These are phyloP conservation scores for Druceiella hillmani DNA, from an alignment of 2,888 invertebrate genomes.

Conservation along the genomic window DNA sequence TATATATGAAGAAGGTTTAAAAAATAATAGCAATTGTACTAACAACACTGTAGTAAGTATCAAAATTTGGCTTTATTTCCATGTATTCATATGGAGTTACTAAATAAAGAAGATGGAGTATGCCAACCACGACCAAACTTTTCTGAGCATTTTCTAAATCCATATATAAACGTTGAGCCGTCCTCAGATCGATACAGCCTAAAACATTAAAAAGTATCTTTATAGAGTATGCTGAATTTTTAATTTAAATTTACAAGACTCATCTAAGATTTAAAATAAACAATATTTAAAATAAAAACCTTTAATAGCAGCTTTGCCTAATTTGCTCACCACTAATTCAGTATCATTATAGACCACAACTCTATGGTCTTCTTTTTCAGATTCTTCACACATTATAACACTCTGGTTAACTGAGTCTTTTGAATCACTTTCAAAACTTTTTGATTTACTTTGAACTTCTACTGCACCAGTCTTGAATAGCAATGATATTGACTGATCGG, in stretches of 20 bases:
- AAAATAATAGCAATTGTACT: too few species aligned
- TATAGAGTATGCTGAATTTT: not conserved
- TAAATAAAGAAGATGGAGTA: slow-evolving; percentile 82
- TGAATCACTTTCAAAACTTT: too few species aligned
- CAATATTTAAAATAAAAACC: slow-evolving; percentile 40
- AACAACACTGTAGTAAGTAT: slow-evolving; percentile 58
- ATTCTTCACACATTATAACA: not conserved
- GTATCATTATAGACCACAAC: slow-evolving; percentile 31
- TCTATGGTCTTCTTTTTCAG: not conserved
- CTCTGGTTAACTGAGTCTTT: slow-evolving; percentile 12
- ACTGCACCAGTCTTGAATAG: slow-evolving; percentile 33
- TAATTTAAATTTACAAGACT: too few species aligned
- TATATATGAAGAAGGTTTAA: too few species aligned
- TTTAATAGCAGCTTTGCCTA: slow-evolving; percentile 81
- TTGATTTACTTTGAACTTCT: too few species aligned
- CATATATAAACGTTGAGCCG: slow-evolving; percentile 63
- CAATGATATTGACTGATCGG: slow-evolving; percentile 31
- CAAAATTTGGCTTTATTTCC: slow-evolving; percentile 47
- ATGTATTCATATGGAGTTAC: slow-evolving; percentile 74
- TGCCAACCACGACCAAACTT: slow-evolving; percentile 71
- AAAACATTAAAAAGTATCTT: slow-evolving; percentile 10
- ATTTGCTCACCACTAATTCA: slow-evolving; percentile 52
- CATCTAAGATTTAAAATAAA: too few species aligned
- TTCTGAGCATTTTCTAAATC: slow-evolving; percentile 70
- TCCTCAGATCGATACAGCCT: slow-evolving; percentile 75